Evolutionary conservation across 2,113 vertebrate genomes (phyloP), one percentile per base, ranked within the genome.

Genomic region (Perca schrenkii): DNA sequence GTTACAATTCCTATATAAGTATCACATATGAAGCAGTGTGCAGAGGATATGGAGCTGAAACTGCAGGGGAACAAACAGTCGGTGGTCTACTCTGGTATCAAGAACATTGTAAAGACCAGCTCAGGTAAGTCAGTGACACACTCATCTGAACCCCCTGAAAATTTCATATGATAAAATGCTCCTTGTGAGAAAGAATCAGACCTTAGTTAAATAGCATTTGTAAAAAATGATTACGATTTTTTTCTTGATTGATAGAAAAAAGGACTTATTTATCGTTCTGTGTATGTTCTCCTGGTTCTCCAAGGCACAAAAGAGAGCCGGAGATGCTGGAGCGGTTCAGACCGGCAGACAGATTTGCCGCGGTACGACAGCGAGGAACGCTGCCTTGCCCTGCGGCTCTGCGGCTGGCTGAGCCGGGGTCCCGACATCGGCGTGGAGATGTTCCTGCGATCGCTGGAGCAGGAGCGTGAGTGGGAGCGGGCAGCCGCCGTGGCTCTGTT

Each of bases 1-100:
- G 85, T 84, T 84, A 74, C 50, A 49, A 88, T 97, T 99, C 98
- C 98, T 99, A 98, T 97, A 86, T 60, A 14, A 92, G 90, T 83
- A 92, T 96, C 95, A 99, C 98, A 97, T 96, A 99, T 99, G 98
- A 99, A 99, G 88, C 98, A 98, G 88, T 99, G 98, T 90, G 97
- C 97, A 4, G 98, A 99, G 92, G 98, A 99, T 52, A 86, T 96
- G 94, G 98, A 99, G 91, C 97, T 98, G 87, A 98, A 98, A 74
- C 95, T 96, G 71, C 95, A 96, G 91, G 97, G 96, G 85, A 99
- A 95, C 96, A 98, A 97, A 80, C 97, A 97, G 89, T 94, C 96
- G 7, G 87, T 97, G 88, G 97, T 99, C 83, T 98, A 99, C 84
- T 97, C 97, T 60, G 98, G 98, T 72, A 99, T 99, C 94, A 99